Percentiles rank a stretch among this genome's conserved stretches.
Conservation (phyloP, 1,140 invertebrate species). For the Dinothrombium tinctorium region DNA sequence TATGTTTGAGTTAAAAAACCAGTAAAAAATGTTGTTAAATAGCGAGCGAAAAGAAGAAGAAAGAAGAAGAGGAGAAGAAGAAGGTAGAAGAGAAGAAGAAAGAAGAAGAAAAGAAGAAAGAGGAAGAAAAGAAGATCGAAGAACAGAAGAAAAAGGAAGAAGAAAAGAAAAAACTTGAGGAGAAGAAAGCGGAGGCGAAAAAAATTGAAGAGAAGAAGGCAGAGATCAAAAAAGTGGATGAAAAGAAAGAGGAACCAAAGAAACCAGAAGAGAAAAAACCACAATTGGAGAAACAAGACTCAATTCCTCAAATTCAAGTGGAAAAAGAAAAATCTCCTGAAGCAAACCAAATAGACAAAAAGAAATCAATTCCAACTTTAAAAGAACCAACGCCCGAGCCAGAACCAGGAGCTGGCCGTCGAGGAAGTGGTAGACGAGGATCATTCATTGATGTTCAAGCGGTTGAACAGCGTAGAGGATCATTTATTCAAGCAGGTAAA, state of each 20-base stretch:
- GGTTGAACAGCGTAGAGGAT: neutral
- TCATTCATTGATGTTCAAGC: slow-evolving; percentile 2
- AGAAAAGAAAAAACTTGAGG: slow-evolving; percentile 1
- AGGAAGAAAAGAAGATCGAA: slow-evolving; percentile 16
- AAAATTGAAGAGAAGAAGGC: neutral
- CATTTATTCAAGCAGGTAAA: neutral
- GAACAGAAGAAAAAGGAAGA: neutral
- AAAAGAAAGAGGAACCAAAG: neutral
- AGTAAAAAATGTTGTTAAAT: slow-evolving; percentile 24
- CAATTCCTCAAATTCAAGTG: slow-evolving; percentile 2
- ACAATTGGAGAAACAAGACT: neutral
- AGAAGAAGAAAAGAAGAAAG: slow-evolving; percentile 18
- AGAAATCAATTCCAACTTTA: slow-evolving; percentile 19
- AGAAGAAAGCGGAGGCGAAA: neutral
- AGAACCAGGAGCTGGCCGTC: slow-evolving; percentile 11
- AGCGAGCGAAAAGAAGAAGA: too few relatives aligned
- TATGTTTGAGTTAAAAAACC: too few relatives aligned
- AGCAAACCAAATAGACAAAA: neutral
- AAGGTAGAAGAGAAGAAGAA: too few relatives aligned
- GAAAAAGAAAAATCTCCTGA: slow-evolving; percentile 8
- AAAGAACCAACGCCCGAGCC: slow-evolving; percentile 15
- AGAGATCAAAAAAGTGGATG: neutral
- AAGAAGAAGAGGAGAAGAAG: too few relatives aligned
- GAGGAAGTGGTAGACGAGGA: slow-evolving; percentile 7
- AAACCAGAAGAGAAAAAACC: slow-evolving; percentile 2